Conservation (phyloP, 2,797 vertebrate species). For the Leuciscus waleckii region DNA sequence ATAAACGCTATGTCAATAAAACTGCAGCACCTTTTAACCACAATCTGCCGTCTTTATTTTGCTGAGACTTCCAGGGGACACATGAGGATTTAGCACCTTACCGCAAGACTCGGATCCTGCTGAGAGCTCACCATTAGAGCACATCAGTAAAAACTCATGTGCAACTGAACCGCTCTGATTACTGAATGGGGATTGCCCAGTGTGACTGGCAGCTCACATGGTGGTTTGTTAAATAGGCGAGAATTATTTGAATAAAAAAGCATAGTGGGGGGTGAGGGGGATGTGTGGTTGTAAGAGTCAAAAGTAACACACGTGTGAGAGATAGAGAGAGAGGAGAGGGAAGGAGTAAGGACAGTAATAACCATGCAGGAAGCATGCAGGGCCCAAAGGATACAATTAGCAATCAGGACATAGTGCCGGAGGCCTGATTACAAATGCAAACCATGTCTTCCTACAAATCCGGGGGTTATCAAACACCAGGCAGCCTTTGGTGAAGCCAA, state of each 20-base stretch:
- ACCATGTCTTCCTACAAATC: constrained; percentile 55
- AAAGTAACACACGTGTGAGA: constrained; percentile 14
- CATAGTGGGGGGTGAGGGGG: constrained; percentile 12
- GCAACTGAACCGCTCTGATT: constrained; percentile 42
- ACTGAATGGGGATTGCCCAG: constrained; percentile 47
- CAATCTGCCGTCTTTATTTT: constrained; percentile 9
- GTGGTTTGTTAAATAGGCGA: constrained; percentile 50
- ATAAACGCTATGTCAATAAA: neutral
- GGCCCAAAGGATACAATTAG: constrained; percentile 63
- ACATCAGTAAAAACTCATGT: constrained; percentile 36
- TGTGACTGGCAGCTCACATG: constrained; percentile 45
- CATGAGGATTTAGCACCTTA: constrained; percentile 19
- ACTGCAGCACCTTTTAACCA: neutral
- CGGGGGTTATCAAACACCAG: constrained; percentile 56
- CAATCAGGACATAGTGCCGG: constrained; percentile 57
- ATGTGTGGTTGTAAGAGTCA: constrained; percentile 23
- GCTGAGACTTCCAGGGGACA: constrained; percentile 28
- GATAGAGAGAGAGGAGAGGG: constrained; percentile 19
- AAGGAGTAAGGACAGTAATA: constrained; percentile 53
- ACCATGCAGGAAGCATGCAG: constrained; percentile 56
- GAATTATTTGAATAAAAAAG: constrained; percentile 53
- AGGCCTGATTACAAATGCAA: constrained; percentile 61
- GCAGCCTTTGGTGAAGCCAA: constrained; percentile 42
- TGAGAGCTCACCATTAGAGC: constrained; percentile 24
- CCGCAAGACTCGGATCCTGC: constrained; percentile 29